Base-by-base conservation (phyloP, 2,888 invertebrate genomes). In the Machimus atricapillus region DNA sequence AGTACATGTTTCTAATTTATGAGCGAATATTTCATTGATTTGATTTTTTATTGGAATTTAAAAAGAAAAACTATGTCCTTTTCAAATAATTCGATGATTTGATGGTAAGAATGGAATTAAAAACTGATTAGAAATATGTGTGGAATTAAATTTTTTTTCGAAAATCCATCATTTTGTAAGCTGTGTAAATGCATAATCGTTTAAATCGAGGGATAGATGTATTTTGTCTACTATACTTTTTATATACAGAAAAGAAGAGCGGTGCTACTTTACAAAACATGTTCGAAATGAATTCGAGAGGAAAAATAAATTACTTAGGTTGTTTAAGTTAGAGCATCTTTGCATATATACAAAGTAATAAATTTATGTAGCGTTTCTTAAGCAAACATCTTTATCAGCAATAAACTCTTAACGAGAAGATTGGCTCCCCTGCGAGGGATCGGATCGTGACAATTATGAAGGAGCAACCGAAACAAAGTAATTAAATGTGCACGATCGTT, bases 401-500 rank as follows among this genome's bases (percentile, higher is more conserved):
- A 52, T 52, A 66, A 66, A 66, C 19, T 66, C 23, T 23, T 66
- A 12, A 23, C 66, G 19, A 8, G 27, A n/a, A 27, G 23, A 23
- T 27, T 27, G 23, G 1, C 8, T 19, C 27, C 27, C 12, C 76
- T n/a, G 16, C n/a, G 76, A 76, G 43, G 19, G 78, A 23, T 78
- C 34, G 4, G 43, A 78, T 43, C 43, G 78, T 78, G 78, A 78
- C 40, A 23, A 40, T 46, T 52, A 79, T 52, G 14, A 46, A 79
- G 23, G 79, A 52, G 23, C 27, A 52, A 52, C 46, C 27, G 46
- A 79, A 79, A 79, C 16, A 52, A 83, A 83, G 66, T 83, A 83
- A 83, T 83, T 83, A 83, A 83, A 83, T 19, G 27, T 81, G 52
- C 81, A 81, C 81, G 81, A 83, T 66, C 23, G 14, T 83, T 82